These are phyloP conservation scores for Mesochorus sp. DNA, from an alignment of 2,888 invertebrate species.

Conservation along the genomic window DNA sequence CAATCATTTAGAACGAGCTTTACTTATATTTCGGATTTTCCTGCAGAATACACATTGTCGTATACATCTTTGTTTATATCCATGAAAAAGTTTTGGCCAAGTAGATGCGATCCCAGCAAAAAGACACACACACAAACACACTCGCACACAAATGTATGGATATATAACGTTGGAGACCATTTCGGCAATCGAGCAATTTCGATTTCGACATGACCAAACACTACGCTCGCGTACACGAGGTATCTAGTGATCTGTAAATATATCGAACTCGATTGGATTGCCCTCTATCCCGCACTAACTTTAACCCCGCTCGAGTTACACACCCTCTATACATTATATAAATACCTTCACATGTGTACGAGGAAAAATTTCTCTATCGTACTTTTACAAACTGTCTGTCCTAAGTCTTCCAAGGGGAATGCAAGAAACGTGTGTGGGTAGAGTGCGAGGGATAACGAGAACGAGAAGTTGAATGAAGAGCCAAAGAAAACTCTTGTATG, in stretches of 20 bases:
- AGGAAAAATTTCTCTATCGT: slow-evolving; percentile 63
- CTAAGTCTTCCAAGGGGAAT: slow-evolving; percentile 37
- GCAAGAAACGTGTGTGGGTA: neutral
- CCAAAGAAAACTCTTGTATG: slow-evolving; percentile 65
- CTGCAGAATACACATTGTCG: too few relatives aligned
- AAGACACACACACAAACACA: neutral
- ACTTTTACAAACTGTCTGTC: slow-evolving; percentile 69
- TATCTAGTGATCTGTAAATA: slow-evolving; percentile 77
- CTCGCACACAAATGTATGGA: neutral
- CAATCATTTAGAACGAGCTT: too few relatives aligned
- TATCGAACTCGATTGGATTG: slow-evolving; percentile 74
- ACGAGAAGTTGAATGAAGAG: slow-evolving; percentile 36
- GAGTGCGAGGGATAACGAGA: slow-evolving; percentile 5
- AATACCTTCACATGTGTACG: slow-evolving; percentile 15
- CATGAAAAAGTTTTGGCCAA: slow-evolving; percentile 45
- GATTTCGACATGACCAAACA: slow-evolving; percentile 75
- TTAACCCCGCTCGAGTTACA: slow-evolving; percentile 66
- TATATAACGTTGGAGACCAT: slow-evolving; percentile 21
- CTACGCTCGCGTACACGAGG: slow-evolving; percentile 65
- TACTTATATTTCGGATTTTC: too few relatives aligned
- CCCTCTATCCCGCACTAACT: slow-evolving; percentile 71
- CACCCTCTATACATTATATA: slow-evolving; percentile 20
- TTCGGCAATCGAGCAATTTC: slow-evolving; percentile 70
- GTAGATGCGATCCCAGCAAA: slow-evolving; percentile 47
- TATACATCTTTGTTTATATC: slow-evolving; percentile 47